Evolutionary conservation across 2,113 vertebrate genomes (phyloP).

Genomic region (Daboia siamensis): DNA sequence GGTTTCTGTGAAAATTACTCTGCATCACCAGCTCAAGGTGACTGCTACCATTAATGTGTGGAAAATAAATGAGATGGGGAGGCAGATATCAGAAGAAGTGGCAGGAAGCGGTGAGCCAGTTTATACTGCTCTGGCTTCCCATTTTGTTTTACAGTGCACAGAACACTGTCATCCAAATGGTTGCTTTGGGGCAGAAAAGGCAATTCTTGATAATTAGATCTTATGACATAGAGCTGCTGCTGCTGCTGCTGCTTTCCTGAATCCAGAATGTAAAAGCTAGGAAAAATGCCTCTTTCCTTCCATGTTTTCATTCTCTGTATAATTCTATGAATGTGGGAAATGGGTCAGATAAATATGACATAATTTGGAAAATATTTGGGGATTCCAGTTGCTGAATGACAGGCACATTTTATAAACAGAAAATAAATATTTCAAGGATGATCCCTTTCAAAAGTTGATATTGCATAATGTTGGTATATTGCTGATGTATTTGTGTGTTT

Average conservation of each 20-base stretch:
- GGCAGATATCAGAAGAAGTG: conserved; percentile 70
- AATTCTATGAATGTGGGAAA: conserved; percentile 44
- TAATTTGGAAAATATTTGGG: conserved; percentile 42
- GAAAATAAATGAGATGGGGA: conserved; percentile 80
- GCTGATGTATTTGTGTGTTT: background rate
- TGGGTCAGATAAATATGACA: conserved; percentile 4
- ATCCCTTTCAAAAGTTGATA: background rate
- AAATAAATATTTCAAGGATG: background rate
- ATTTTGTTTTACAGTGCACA: conserved; percentile 79
- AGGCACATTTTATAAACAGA: conserved; percentile 28
- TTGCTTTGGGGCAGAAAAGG: conserved; percentile 78
- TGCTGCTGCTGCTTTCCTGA: conserved; percentile 61
- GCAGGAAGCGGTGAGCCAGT: conserved; percentile 66
- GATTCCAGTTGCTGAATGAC: background rate
- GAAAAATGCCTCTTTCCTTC: conserved; percentile 43
- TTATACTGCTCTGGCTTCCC: conserved; percentile 71
- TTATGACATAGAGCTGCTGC: conserved; percentile 63
- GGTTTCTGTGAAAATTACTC: conserved; percentile 84
- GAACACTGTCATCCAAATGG: conserved; percentile 76
- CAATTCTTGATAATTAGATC: conserved; percentile 80
- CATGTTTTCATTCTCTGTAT: conserved; percentile 39
- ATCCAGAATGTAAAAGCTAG: conserved; percentile 59
- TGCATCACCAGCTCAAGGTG: conserved; percentile 83
- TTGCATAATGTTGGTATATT: background rate
- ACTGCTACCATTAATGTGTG: conserved; percentile 83